phyloP scores from a whole-genome alignment of 2,797 vertebrate species.

The Artibeus lituratus region DNA sequence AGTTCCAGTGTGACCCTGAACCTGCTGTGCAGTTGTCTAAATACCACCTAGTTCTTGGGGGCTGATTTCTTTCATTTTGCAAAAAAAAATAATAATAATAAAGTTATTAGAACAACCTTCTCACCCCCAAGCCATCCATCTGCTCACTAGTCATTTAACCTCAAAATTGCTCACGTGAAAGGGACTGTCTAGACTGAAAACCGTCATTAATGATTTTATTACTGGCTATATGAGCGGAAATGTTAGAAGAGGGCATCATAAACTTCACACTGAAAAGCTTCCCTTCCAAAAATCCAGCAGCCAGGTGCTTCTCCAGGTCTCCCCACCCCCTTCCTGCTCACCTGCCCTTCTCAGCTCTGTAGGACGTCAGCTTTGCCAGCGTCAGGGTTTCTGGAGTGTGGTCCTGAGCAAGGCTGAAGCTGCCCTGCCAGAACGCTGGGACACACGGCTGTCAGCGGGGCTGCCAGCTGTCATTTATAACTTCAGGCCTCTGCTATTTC shows the following conservation, averaged over 20 bases:
- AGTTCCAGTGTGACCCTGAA: neutral
- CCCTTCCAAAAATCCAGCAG: neutral
- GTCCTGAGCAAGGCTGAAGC: neutral
- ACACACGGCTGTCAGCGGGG: neutral
- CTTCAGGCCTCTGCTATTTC: conserved; percentile 30
- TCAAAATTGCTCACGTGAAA: conserved; percentile 9
- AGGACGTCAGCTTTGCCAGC: neutral
- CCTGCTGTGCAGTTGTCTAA: neutral
- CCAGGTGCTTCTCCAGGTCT: neutral
- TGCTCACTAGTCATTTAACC: conserved; percentile 16
- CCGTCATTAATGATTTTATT: neutral
- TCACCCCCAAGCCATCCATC: neutral
- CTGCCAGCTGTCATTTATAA: conserved; percentile 41
- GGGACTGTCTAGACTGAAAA: neutral
- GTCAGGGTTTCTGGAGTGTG: neutral
- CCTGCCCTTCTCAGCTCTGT: neutral
- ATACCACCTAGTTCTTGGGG: neutral
- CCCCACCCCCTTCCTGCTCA: neutral
- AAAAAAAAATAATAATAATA: no score
- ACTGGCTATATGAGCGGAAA: neutral
- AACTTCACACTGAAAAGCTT: neutral
- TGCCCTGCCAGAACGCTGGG: neutral
- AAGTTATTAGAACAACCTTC: conserved; percentile 10
- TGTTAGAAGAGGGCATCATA: neutral
- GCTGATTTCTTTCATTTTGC: conserved; percentile 41